A percentile compares a stretch with the other conserved stretches of the same genome.
Conservation (phyloP, 2,797 vertebrate species). For the Sitta carolinensis region DNA sequence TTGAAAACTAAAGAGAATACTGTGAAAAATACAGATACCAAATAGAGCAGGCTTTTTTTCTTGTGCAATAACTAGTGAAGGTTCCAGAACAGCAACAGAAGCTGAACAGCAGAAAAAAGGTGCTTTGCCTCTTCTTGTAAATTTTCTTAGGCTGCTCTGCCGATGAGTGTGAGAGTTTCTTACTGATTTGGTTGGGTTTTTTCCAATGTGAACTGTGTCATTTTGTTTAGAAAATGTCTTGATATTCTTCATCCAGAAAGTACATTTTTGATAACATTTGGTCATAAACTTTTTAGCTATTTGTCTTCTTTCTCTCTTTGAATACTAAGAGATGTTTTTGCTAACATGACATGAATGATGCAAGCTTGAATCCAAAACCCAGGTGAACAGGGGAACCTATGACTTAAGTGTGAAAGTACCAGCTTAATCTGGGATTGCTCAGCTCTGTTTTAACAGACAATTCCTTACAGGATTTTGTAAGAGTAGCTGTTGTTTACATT, state of each 20-base stretch:
- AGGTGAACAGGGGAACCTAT: background rate
- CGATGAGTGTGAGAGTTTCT: background rate
- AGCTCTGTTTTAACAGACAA: background rate
- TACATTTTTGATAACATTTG: background rate
- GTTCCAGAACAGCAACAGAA: background rate
- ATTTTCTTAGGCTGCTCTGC: background rate
- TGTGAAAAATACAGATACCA: background rate
- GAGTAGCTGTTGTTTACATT: background rate
- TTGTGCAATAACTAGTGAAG: background rate
- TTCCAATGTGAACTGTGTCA: background rate
- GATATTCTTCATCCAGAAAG: background rate
- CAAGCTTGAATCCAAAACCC: background rate
- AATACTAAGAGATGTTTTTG: background rate
- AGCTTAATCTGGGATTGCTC: background rate
- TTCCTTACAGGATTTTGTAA: background rate
- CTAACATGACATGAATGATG: background rate
- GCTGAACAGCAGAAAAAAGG: background rate
- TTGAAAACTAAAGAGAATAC: background rate
- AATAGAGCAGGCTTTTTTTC: background rate
- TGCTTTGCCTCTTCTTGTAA: background rate
- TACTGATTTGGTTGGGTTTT: background rate
- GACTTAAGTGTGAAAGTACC: background rate
- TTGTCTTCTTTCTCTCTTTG: background rate
- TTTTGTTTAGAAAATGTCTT: background rate
- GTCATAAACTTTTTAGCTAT: background rate